phyloP scores from a whole-genome alignment of 2,797 vertebrate genomes.

The Siniperca obscura region DNA sequence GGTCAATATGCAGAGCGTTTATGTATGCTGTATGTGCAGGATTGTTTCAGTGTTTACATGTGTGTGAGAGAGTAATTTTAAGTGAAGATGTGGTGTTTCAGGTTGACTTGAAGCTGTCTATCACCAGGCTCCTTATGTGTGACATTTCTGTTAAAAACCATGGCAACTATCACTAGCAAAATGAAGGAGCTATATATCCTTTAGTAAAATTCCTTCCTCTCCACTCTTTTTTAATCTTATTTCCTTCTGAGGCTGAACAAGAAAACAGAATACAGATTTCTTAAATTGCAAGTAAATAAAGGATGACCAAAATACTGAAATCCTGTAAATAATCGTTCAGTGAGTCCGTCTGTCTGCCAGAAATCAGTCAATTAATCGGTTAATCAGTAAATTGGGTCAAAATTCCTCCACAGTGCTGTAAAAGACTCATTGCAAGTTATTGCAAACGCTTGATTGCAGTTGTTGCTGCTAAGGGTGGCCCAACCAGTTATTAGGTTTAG shows the following conservation, averaged over 20 bases:
- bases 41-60: neutral
- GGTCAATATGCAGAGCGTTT: constrained; percentile 15
- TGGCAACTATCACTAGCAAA: constrained; percentile 11
- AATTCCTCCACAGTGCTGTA: too few species aligned
- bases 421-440: too few species aligned
- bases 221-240: neutral
- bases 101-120: constrained; percentile 47
- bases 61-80: neutral
- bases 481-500: too few species aligned
- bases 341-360: too few species aligned
- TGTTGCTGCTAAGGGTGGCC: too few species aligned
- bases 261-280: neutral
- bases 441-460: too few species aligned
- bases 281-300: neutral
- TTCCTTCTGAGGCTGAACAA: neutral
- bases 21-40: neutral
- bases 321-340: neutral
- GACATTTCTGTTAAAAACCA: constrained; percentile 53
- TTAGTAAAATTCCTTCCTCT: neutral
- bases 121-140: constrained; percentile 39
- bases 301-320: neutral
- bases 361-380: too few species aligned
- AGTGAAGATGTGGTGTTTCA: constrained; percentile 18
- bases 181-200: neutral
- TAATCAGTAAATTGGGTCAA: too few species aligned